A percentile compares a stretch with the other conserved stretches of the same genome.
Conservation (phyloP, 2,888 invertebrate genomes). For the Phengaris arion region DNA sequence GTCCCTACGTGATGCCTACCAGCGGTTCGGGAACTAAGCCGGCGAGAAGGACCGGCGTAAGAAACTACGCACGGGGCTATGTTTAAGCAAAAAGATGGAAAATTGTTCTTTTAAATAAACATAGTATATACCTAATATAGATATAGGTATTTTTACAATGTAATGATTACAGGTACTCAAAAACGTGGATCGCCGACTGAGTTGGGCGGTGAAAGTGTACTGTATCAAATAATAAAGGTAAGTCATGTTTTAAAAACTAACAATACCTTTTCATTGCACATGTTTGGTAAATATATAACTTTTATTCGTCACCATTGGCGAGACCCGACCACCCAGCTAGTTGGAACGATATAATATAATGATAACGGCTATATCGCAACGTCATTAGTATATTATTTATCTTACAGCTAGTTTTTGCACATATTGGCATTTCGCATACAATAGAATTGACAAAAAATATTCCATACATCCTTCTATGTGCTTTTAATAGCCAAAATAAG, state of each 20-base stretch:
- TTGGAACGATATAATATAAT: conserved; percentile 34
- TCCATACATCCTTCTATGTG: background rate
- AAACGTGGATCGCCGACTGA: no score
- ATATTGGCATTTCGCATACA: conserved; percentile 3
- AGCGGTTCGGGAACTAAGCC: no score
- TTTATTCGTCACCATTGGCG: conserved; percentile 45
- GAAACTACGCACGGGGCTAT: no score
- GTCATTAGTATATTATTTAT: conserved; percentile 8
- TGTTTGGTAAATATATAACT: conserved; percentile 59
- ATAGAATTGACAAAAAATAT: conserved; percentile 12
- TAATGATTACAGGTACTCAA: no score
- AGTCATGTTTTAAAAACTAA: conserved; percentile 16
- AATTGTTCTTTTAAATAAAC: no score
- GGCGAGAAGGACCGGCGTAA: no score
- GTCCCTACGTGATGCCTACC: no score
- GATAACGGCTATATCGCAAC: conserved; percentile 27
- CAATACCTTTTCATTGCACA: conserved; percentile 46
- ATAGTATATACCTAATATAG: no score
- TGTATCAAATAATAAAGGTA: background rate
- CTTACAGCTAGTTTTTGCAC: conserved; percentile 5
- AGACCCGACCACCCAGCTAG: conserved; percentile 47
- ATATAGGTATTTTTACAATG: no score
- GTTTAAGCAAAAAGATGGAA: no score
- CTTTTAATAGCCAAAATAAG: background rate
- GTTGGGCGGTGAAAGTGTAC: no score